Evolutionary conservation across 2,797 vertebrate species (phyloP).

Genomic region (Percopsis omiscomaycus): DNA sequence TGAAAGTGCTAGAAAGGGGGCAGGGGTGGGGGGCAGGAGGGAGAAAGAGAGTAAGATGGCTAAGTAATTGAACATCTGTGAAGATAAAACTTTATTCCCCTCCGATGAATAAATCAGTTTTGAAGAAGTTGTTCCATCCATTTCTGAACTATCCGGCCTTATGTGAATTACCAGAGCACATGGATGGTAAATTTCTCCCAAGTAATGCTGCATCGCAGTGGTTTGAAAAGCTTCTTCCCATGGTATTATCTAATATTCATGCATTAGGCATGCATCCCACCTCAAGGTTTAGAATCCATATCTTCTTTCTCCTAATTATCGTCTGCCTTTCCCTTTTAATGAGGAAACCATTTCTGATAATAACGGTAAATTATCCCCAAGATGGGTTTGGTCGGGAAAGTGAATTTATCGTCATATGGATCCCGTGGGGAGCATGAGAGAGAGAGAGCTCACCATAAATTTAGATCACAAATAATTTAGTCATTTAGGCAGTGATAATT

Average conservation of each 20-base stretch:
- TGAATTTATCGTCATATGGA: not conserved
- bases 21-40: not conserved
- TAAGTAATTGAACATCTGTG: conserved; percentile 13
- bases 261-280: conserved; percentile 35
- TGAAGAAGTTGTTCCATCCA: conserved; percentile 13
- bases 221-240: conserved; percentile 36
- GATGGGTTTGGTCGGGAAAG: not conserved
- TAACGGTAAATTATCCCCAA: conserved; percentile 20
- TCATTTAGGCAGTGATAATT: not conserved
- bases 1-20: not conserved
- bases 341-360: conserved; percentile 21
- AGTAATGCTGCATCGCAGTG: conserved; percentile 46
- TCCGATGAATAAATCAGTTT: conserved; percentile 14
- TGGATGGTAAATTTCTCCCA: conserved; percentile 14
- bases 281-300: conserved; percentile 12
- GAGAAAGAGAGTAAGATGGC: not conserved
- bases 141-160: conserved; percentile 9
- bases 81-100: conserved; percentile 15
- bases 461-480: not conserved
- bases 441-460: not conserved
- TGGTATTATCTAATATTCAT: conserved; percentile 61
- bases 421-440: not conserved
- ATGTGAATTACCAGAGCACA: conserved; percentile 16
- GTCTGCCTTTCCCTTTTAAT: conserved; percentile 30
- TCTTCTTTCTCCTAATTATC: conserved; percentile 17